Conservation (phyloP, 1,140 invertebrate genomes). For the Pomacea maculata region DNA sequence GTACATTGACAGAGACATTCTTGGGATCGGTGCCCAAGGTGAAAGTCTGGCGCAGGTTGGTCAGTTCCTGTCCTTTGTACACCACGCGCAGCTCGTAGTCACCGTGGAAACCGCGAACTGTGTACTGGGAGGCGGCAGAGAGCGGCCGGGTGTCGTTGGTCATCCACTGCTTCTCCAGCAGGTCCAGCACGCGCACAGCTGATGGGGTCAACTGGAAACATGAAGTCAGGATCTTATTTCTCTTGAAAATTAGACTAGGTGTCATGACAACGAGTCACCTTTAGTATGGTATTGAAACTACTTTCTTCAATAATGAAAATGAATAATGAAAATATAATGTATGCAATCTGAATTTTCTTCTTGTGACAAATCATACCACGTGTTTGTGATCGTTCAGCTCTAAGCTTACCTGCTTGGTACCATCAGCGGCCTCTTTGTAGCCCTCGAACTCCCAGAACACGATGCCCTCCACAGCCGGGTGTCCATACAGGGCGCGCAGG, state of each 20-base stretch:
- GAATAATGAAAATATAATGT: too few relatives aligned
- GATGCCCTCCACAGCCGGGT: conserved; percentile 48
- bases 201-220: conserved; percentile 33
- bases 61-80: conserved; percentile 16
- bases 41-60: conserved; percentile 17
- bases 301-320: too few relatives aligned
- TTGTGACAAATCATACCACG: too few relatives aligned
- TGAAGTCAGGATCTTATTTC: too few relatives aligned
- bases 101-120: conserved; percentile 36
- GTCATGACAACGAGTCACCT: too few relatives aligned
- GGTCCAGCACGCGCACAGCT: conserved; percentile 30
- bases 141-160: conserved; percentile 29
- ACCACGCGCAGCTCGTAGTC: conserved; percentile 30
- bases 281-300: too few relatives aligned
- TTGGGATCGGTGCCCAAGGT: neutral
- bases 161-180: conserved; percentile 32
- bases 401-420: neutral
- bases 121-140: conserved; percentile 9
- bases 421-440: neutral
- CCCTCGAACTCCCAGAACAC: conserved; percentile 56
- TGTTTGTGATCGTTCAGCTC: neutral
- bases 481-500: conserved; percentile 45
- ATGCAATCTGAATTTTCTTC: too few relatives aligned
- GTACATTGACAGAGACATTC: neutral
- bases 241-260: too few relatives aligned